phyloP scores from a whole-genome alignment of 2,113 vertebrate species.

The Australoheros scitulus region DNA sequence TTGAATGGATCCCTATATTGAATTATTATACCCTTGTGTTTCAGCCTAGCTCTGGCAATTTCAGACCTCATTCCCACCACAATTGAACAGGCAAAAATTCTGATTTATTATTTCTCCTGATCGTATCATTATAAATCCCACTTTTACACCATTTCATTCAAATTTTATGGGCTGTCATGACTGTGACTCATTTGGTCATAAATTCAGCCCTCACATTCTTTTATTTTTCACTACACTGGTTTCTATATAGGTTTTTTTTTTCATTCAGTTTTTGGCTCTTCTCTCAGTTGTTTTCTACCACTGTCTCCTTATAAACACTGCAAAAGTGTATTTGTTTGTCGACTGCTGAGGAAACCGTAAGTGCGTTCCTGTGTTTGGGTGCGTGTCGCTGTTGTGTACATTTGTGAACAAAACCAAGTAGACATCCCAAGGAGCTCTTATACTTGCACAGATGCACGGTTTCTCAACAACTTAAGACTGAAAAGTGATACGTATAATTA shows the following conservation, averaged over 20 bases:
- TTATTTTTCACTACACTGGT: slow-evolving; percentile 24
- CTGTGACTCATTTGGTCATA: slow-evolving; percentile 50
- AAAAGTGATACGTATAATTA: slow-evolving; percentile 23
- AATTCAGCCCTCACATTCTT: slow-evolving; percentile 30
- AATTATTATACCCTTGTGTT: slow-evolving; percentile 52
- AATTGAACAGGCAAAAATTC: slow-evolving; percentile 40
- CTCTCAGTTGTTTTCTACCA: neutral
- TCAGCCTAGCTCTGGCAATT: slow-evolving; percentile 45
- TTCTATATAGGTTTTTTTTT: neutral
- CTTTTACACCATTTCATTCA: slow-evolving; percentile 54
- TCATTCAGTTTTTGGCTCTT: neutral
- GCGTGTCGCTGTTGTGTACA: neutral
- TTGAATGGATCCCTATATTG: slow-evolving; percentile 38
- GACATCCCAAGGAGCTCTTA: slow-evolving; percentile 10
- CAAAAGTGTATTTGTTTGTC: neutral
- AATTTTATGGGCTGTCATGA: slow-evolving; percentile 45
- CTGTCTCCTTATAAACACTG: slow-evolving; percentile 2
- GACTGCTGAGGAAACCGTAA: neutral
- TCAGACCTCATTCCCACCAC: slow-evolving; percentile 46
- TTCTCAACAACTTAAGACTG: neutral
- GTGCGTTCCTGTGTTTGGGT: neutral
- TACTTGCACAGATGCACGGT: slow-evolving; percentile 11
- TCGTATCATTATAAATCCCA: slow-evolving; percentile 54
- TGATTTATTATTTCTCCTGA: slow-evolving; percentile 50
- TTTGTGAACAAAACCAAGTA: slow-evolving; percentile 28